Base-by-base conservation (phyloP, 2,888 invertebrate species). In the Abscondita cerata region DNA sequence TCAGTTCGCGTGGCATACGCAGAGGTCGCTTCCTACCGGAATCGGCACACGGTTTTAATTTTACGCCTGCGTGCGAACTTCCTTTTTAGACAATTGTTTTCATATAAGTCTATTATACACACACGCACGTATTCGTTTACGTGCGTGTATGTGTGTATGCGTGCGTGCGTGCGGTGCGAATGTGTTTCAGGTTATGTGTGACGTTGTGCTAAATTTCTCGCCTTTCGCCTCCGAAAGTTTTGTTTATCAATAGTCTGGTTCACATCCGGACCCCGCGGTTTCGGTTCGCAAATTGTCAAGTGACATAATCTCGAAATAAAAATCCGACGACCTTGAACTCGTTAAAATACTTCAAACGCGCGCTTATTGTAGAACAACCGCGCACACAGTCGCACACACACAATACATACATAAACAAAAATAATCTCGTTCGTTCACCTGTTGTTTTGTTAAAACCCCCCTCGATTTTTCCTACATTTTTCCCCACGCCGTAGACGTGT, bases 201-300 rank as follows among this genome's bases (percentile, higher is more conserved):
- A 11, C 11, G 36, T 8, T 12, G 36, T n/a, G n/a, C n/a, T n/a
- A n/a, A n/a, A n/a, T n/a, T n/a, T n/a, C n/a, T n/a, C n/a, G n/a
- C n/a, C n/a, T n/a, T n/a, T n/a, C n/a, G 6, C 25, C 6, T 25
- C 6, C 25, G 25, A 25, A 25, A 4, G 25, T 25, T 25, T 57
- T 47, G 53, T 62, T 62, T 62, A 62, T 62, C 59, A 18, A 62
- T 59, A 55, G 62, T 62, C 62, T 62, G 58, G 59, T 59, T 55
- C 51, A 59, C 62, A 62, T 62, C 62, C 62, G 58, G 57, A 25
- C 56, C 13, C 36, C 15, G 47, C 25, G 36, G 36, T 52, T 58
- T 13, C 52, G 9, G n/a, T 41, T 41, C 16, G 18, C 34, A 18
- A 51, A 51, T 34, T 16, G 16, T n/a, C n/a, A 5, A 19, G 44